These are phyloP conservation scores for Saturnia pavonia DNA, from an alignment of 2,888 invertebrate genomes.

Conservation along the genomic window DNA sequence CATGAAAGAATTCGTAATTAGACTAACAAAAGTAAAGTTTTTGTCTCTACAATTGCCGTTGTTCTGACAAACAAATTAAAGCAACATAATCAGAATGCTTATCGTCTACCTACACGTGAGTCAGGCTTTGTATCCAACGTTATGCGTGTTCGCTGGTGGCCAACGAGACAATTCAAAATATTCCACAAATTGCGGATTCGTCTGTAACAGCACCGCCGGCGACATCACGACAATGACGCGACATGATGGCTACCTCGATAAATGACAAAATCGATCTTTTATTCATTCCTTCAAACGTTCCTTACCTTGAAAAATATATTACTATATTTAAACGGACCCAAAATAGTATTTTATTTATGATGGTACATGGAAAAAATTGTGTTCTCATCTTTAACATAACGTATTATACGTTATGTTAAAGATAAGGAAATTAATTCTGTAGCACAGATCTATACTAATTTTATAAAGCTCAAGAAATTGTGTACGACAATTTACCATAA, in stretches of 20 bases:
- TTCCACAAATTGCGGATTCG: constrained; percentile 75
- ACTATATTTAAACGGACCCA: neutral
- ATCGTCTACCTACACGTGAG: neutral
- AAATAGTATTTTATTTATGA: neutral
- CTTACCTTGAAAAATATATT: constrained; percentile 9
- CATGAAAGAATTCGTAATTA: neutral
- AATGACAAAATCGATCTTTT: constrained; percentile 17
- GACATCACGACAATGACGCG: constrained; percentile 24
- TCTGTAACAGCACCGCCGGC: constrained; percentile 51
- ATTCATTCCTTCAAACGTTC: neutral
- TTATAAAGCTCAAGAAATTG: too few species aligned
- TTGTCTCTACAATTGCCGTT: neutral
- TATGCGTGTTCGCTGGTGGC: constrained; percentile 64
- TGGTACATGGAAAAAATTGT: neutral
- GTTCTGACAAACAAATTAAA: neutral
- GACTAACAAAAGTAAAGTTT: neutral
- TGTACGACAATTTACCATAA: too few species aligned
- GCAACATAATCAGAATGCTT: neutral
- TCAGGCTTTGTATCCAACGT: constrained; percentile 1
- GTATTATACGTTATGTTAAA: neutral
- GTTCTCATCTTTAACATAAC: neutral
- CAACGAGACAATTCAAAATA: constrained; percentile 71
- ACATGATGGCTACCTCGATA: constrained; percentile 13
- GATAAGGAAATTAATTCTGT: too few species aligned
- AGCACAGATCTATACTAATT: too few species aligned